These are phyloP conservation scores for Drosophila hamatofila DNA, from an alignment of 2,888 invertebrate genomes.

Conservation along the genomic window DNA sequence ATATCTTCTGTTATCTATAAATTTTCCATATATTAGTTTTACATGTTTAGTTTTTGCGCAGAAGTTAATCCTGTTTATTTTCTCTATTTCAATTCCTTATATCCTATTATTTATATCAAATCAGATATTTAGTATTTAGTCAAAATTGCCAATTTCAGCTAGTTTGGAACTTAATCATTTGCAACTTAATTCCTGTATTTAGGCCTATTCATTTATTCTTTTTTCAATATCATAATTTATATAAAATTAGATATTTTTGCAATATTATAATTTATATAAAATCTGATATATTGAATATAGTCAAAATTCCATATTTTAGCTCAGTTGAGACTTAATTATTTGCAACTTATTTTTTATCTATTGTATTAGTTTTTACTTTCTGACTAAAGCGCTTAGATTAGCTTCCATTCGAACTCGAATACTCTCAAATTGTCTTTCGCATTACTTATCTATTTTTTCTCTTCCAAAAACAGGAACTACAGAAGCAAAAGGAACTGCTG, in stretches of 20 bases:
- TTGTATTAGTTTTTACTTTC: constrained; percentile 10
- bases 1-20: background rate
- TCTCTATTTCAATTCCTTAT: background rate
- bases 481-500: constrained; percentile 93
- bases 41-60: background rate
- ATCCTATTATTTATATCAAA: background rate
- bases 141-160: no score
- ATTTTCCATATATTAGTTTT: no score
- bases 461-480: constrained; percentile 91
- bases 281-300: background rate
- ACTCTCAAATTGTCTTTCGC: background rate
- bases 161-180: no score
- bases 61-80: background rate
- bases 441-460: background rate
- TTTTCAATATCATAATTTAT: no score
- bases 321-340: background rate
- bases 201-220: no score
- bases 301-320: background rate
- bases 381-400: background rate
- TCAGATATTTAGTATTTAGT: background rate
- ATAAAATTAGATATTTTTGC: no score
- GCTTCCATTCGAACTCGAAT: background rate
- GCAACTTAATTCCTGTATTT: no score
- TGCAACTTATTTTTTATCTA: background rate
- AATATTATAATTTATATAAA: background rate